Conservation (phyloP, 2,113 vertebrate species). For the Daboia siamensis region DNA sequence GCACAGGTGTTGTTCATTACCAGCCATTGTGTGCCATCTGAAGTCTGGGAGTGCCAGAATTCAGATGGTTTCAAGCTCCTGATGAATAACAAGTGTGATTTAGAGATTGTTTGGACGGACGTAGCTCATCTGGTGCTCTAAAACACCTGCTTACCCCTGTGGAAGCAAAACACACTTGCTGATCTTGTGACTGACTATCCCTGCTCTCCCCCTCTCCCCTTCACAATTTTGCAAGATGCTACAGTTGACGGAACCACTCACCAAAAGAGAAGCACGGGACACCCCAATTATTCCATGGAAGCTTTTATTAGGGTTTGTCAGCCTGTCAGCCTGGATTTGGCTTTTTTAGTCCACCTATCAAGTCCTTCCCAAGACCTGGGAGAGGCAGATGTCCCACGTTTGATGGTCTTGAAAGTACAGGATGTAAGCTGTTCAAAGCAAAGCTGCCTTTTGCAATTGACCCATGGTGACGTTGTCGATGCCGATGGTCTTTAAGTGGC, state of each 20-base stretch:
- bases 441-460: conserved; percentile 7
- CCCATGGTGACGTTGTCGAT: background rate
- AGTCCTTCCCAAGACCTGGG: background rate
- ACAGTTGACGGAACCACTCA: conserved; percentile 22
- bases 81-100: conserved; percentile 79
- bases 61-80: conserved; percentile 67
- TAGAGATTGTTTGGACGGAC: conserved; percentile 71
- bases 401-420: conserved; percentile 11
- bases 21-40: conserved; percentile 76
- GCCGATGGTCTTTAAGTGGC: background rate
- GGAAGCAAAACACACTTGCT: conserved; percentile 72
- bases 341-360: background rate
- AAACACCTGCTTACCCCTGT: conserved; percentile 77
- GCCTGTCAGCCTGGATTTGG: background rate
- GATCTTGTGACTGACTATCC: conserved; percentile 65
- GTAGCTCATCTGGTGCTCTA: conserved; percentile 73
- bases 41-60: conserved; percentile 74
- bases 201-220: conserved; percentile 18
- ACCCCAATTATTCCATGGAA: conserved; percentile 41
- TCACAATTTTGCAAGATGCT: conserved; percentile 65
- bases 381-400: background rate
- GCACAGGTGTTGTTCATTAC: conserved; percentile 83
- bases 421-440: background rate
- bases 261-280: conserved; percentile 51
- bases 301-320: conserved; percentile 11